phyloP scores from a whole-genome alignment of 2,888 invertebrate genomes.

The Flabesymbios commensalis region DNA sequence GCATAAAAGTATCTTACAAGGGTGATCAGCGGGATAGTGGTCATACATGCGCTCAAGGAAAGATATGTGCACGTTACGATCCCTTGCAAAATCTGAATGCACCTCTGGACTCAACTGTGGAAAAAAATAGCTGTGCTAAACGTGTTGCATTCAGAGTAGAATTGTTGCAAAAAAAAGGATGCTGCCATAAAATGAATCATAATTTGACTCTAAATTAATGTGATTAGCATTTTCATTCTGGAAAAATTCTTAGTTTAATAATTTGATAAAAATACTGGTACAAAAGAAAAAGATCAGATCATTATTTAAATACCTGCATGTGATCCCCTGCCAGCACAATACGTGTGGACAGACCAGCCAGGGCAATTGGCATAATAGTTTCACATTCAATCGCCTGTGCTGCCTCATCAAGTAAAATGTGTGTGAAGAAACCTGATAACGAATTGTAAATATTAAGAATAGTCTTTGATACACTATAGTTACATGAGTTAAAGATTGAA shows the following conservation, averaged over 20 bases:
- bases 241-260: too few species aligned
- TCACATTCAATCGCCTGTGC: constrained; percentile 87
- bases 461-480: background rate
- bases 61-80: constrained; percentile 66
- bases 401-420: constrained; percentile 84
- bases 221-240: too few species aligned
- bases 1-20: constrained; percentile 78
- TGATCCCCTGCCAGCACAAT: constrained; percentile 84
- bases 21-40: constrained; percentile 73
- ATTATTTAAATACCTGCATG: constrained; percentile 73
- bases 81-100: constrained; percentile 68
- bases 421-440: constrained; percentile 73
- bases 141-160: too few species aligned
- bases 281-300: too few species aligned
- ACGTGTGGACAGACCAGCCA: constrained; percentile 74
- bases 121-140: too few species aligned
- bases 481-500: too few species aligned
- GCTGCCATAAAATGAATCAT: too few species aligned
- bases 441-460: constrained; percentile 1
- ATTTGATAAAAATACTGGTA: too few species aligned
- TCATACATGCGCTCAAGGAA: constrained; percentile 78
- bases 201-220: too few species aligned
- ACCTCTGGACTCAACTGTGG: constrained; percentile 79
- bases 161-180: too few species aligned
- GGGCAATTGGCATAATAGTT: constrained; percentile 77